Conservation (phyloP, 1,140 invertebrate species). For the Zaprionus nigranus region DNA sequence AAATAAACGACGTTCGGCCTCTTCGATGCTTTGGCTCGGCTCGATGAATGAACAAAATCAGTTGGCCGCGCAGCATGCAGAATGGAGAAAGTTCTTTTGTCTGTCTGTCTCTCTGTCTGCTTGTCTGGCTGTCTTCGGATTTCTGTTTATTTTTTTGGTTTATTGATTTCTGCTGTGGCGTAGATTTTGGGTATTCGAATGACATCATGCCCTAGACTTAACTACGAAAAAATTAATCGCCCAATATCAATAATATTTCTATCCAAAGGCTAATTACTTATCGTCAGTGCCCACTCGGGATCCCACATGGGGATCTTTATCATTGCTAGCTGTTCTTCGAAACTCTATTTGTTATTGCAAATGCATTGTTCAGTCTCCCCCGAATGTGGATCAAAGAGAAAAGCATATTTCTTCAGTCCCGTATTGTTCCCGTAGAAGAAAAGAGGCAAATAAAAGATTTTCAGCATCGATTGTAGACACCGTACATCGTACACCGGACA, state of each 20-base stretch:
- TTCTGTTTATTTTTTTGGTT: slow-evolving; percentile 53
- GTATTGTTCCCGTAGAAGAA: not conserved
- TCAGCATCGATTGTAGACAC: slow-evolving; percentile 11
- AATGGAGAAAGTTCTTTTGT: slow-evolving; percentile 74
- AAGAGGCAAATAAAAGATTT: slow-evolving; percentile 6
- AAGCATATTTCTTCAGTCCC: slow-evolving; percentile 1
- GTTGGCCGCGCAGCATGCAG: slow-evolving; percentile 70
- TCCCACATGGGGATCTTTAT: slow-evolving; percentile 1
- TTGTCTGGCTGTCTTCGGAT: slow-evolving; percentile 17
- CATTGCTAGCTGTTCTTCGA: not conserved
- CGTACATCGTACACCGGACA: not conserved
- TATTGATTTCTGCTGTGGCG: slow-evolving; percentile 44
- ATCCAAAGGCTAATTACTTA: not conserved
- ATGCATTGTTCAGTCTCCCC: not conserved
- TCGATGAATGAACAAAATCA: slow-evolving; percentile 62
- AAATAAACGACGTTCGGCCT: slow-evolving; percentile 43
- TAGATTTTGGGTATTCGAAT: slow-evolving; percentile 19
- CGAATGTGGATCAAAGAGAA: slow-evolving; percentile 25
- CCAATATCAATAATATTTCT: slow-evolving; percentile 2
- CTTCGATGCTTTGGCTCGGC: slow-evolving; percentile 3
- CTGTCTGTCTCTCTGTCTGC: slow-evolving; percentile 8
- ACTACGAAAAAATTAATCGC: slow-evolving; percentile 5
- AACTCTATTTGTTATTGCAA: slow-evolving; percentile 16
- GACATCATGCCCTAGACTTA: slow-evolving; percentile 41
- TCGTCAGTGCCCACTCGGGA: not conserved